A percentile compares a stretch with the other conserved stretches of the same genome.
Evolutionary conservation across 2,113 vertebrate genomes (phyloP).

Genomic region (Columba janthina): DNA sequence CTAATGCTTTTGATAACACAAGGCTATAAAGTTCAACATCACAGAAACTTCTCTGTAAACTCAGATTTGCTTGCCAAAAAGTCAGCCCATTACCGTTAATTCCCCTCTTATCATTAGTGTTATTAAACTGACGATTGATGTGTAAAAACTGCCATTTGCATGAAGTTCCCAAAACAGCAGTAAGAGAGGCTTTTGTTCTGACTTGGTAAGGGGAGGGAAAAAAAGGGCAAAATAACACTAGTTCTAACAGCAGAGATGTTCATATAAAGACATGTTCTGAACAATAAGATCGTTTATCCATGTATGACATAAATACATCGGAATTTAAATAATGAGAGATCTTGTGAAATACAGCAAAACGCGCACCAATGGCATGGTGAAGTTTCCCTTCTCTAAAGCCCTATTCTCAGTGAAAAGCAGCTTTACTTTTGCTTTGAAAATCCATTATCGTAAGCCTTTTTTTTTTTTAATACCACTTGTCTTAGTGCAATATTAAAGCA

Average conservation of each 20-base stretch:
- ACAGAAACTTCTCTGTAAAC: conserved; percentile 38
- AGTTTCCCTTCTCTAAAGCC: conserved; percentile 58
- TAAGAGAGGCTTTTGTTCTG: conserved; percentile 78
- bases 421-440: conserved; percentile 69
- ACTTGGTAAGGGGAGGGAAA: conserved; percentile 26
- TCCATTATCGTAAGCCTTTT: conserved; percentile 71
- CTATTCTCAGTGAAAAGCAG: conserved; percentile 61
- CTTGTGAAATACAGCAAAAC: conserved; percentile 70
- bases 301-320: conserved; percentile 73
- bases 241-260: conserved; percentile 65
- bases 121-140: conserved; percentile 65
- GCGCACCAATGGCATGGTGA: conserved; percentile 58
- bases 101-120: conserved; percentile 50
- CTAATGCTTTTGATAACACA: background rate
- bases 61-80: conserved; percentile 62
- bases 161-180: conserved; percentile 64
- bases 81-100: conserved; percentile 56
- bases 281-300: conserved; percentile 78
- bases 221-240: conserved; percentile 60
- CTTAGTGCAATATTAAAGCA: conserved; percentile 72
- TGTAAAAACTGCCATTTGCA: conserved; percentile 59
- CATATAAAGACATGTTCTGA: conserved; percentile 72
- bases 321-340: conserved; percentile 77
- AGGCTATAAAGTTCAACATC: conserved; percentile 24
- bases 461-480: conserved; percentile 53